Evolutionary conservation across 2,888 invertebrate genomes (phyloP).

Genomic region (Drosophila birchii): DNA sequence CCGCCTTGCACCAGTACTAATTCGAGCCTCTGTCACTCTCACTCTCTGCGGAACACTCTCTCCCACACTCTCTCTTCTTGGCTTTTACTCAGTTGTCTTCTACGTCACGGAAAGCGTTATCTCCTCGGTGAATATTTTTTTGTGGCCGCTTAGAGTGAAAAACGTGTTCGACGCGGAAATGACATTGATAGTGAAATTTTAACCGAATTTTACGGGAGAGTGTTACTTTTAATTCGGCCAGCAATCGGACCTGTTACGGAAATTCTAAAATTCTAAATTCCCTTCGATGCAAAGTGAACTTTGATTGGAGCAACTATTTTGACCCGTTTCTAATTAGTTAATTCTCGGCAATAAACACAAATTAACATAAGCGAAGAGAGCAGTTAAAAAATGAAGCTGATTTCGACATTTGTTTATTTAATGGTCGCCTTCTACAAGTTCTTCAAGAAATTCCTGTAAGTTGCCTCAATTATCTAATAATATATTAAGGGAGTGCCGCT

Average conservation of each 20-base stretch:
- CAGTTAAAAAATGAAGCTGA: constrained; percentile 64
- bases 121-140: constrained; percentile 41
- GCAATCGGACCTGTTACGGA: constrained; percentile 7
- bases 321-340: constrained; percentile 5
- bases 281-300: constrained; percentile 11
- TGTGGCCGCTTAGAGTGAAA: constrained; percentile 66
- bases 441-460: constrained; percentile 73
- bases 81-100: constrained; percentile 7
- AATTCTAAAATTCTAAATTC: not conserved
- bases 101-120: constrained; percentile 49
- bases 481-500: constrained; percentile 14
- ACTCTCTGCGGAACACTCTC: constrained; percentile 19
- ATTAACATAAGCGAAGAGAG: constrained; percentile 17
- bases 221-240: constrained; percentile 26
- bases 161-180: constrained; percentile 78
- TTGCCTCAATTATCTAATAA: constrained; percentile 41
- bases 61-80: constrained; percentile 24
- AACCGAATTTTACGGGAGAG: constrained; percentile 20
- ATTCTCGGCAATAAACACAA: constrained; percentile 5
- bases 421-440: constrained; percentile 73
- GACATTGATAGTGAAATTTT: constrained; percentile 78
- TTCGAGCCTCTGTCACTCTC: constrained; percentile 21
- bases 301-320: not conserved
- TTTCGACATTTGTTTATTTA: constrained; percentile 68
- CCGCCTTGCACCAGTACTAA: constrained; percentile 21